Conservation (phyloP, 2,888 invertebrate genomes). For the Chrysolina oricalcia region DNA sequence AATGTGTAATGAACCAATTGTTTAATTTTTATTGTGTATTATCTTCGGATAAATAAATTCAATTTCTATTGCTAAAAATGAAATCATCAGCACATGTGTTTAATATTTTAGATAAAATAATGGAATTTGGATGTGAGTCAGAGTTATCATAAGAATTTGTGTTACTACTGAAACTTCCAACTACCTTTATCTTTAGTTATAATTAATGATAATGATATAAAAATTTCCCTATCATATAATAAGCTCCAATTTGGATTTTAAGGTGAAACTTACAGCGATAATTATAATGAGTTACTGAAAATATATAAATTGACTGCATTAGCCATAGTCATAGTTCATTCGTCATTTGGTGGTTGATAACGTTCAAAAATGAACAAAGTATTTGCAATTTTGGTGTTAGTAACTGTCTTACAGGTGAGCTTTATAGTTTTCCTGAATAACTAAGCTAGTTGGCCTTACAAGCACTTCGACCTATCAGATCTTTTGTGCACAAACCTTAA, state of each 20-base stretch:
- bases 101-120: too few species aligned
- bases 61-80: too few species aligned
- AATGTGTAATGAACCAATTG: too few species aligned
- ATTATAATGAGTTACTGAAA: constrained; percentile 20
- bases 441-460: too few species aligned
- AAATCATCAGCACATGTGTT: too few species aligned
- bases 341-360: background rate
- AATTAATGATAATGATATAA: background rate
- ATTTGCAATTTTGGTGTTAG: background rate
- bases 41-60: too few species aligned
- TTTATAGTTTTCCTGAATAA: too few species aligned
- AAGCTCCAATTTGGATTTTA: constrained; percentile 17
- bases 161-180: background rate
- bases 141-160: background rate
- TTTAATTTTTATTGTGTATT: too few species aligned
- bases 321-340: background rate
- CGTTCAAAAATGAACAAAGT: constrained; percentile 6
- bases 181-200: background rate
- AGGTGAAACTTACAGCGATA: constrained; percentile 16
- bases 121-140: too few species aligned
- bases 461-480: too few species aligned
- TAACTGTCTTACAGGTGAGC: constrained; percentile 1
- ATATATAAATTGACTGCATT: constrained; percentile 8
- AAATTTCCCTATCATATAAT: constrained; percentile 10
- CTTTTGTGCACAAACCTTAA: too few species aligned